Evolutionary conservation across 1,140 invertebrate genomes (phyloP), one percentile per base, ranked within the genome.

Genomic region (Pseudomyrmex flavicornis): DNA sequence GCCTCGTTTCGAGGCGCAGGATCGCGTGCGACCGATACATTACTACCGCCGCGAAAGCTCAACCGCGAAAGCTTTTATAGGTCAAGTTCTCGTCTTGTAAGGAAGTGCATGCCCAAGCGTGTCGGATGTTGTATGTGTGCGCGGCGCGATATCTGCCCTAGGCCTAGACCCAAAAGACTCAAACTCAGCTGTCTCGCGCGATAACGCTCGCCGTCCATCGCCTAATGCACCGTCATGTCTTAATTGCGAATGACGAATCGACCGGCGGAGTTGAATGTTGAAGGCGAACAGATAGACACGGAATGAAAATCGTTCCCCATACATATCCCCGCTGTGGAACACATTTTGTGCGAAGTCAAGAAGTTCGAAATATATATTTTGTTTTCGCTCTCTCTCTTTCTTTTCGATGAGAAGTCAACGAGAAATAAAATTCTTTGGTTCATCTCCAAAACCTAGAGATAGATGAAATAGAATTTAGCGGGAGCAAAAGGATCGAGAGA

Each of bases 11-110:
- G 69, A 91, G 92, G 90, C 86, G 80, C 65, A 58, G 69, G 82
- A 91, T 92, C 92, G 92, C 92, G 91, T 92, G 92, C 88, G 65
- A 58, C 82, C 87, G 83, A 82, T 44, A 75, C 87, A 90, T 90
- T 90, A 89, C 82, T 87, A 90, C 82, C 86, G 75, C 83, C 86
- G 83, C 63, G 87, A 86, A 86, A 91, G 89, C 88, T 90, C 72
- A 82, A 63, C 75, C 83, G 83, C 66, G 69, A 89, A 35, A 35
- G 87, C 87, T 88, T 93, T 93, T 92, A 90, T 93, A 92, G 92
- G 92, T 93, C 92, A 93, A 91, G 91, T 92, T 92, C 91, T 82
- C 82, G 86, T 77, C 85, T 84, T 73, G 73, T 68, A 76, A 62
- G 80, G 83, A 84, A 70, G 82, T 54, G 15, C n/a, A 77, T 52